Evolutionary conservation across 2,888 invertebrate genomes (phyloP).

Genomic region (Loripinus fragilis): DNA sequence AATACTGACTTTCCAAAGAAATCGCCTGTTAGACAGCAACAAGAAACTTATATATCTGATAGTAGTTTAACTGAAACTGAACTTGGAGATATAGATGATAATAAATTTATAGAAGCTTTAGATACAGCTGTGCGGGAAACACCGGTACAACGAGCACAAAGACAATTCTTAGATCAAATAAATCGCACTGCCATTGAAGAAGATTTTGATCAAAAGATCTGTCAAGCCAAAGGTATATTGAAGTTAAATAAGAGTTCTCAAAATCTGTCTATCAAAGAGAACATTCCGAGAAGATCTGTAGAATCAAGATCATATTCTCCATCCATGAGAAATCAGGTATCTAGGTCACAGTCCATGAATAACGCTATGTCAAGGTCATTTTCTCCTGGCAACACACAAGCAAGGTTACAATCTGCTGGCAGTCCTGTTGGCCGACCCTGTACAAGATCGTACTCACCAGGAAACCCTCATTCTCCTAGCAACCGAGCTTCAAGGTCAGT

Average conservation of each 20-base stretch:
- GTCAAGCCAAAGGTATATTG: slow-evolving; percentile 59
- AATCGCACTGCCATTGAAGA: slow-evolving; percentile 48
- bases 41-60: slow-evolving; percentile 23
- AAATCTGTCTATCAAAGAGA: slow-evolving; percentile 65
- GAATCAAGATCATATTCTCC: slow-evolving; percentile 60
- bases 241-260: slow-evolving; percentile 65
- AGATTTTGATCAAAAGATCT: slow-evolving; percentile 44
- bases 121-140: slow-evolving; percentile 63
- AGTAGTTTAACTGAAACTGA: slow-evolving; percentile 45
- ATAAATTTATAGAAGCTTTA: slow-evolving; percentile 63
- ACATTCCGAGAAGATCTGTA: slow-evolving; percentile 46
- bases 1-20: slow-evolving; percentile 19
- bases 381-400: slow-evolving; percentile 25
- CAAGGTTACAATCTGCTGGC: slow-evolving; percentile 36
- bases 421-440: slow-evolving; percentile 2
- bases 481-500: slow-evolving; percentile 28
- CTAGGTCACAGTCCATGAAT: slow-evolving; percentile 32
- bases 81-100: slow-evolving; percentile 54
- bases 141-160: slow-evolving; percentile 51
- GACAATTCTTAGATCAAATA: slow-evolving; percentile 60
- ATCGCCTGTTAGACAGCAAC: slow-evolving; percentile 3
- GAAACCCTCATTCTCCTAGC: slow-evolving; percentile 2
- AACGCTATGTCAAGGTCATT: slow-evolving; percentile 40
- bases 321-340: slow-evolving; percentile 37
- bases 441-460: slow-evolving; percentile 30